Evolutionary conservation across 1,140 invertebrate genomes (phyloP).

Genomic region (Zophobas atratus): DNA sequence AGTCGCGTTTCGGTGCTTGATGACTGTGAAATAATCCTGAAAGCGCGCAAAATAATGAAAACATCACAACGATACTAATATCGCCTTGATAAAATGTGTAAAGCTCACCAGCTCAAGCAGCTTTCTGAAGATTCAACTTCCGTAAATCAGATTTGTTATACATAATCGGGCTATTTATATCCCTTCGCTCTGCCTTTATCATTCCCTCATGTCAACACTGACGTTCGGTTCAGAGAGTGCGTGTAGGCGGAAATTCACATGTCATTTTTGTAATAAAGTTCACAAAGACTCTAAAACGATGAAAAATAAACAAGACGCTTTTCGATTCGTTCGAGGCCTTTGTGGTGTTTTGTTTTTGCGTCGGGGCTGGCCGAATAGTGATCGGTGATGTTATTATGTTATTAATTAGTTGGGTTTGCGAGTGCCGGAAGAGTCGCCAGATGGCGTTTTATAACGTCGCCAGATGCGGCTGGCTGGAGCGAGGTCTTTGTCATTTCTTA

Average conservation of each 20-base stretch:
- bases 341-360: too few species aligned
- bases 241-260: conserved; percentile 17
- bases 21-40: too few species aligned
- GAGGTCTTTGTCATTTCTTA: too few species aligned
- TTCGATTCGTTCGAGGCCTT: too few species aligned
- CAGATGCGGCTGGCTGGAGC: too few species aligned
- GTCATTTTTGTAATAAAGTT: conserved; percentile 5
- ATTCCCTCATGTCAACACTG: conserved; percentile 2
- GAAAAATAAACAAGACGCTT: not conserved
- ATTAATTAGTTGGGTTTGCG: too few species aligned
- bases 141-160: conserved; percentile 31
- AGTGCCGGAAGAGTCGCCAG: too few species aligned
- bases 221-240: not conserved
- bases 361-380: too few species aligned
- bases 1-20: too few species aligned
- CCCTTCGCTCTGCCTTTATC: conserved; percentile 11
- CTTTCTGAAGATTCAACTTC: conserved; percentile 23
- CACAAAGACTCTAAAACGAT: not conserved
- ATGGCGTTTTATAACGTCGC: too few species aligned
- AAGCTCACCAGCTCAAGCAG: conserved; percentile 22
- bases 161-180: conserved; percentile 30
- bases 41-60: conserved; percentile 19
- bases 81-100: conserved; percentile 20
- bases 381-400: too few species aligned
- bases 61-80: conserved; percentile 16